Conservation (phyloP, 2,797 vertebrate genomes). For the Sternarchorhynchus goeldii region DNA sequence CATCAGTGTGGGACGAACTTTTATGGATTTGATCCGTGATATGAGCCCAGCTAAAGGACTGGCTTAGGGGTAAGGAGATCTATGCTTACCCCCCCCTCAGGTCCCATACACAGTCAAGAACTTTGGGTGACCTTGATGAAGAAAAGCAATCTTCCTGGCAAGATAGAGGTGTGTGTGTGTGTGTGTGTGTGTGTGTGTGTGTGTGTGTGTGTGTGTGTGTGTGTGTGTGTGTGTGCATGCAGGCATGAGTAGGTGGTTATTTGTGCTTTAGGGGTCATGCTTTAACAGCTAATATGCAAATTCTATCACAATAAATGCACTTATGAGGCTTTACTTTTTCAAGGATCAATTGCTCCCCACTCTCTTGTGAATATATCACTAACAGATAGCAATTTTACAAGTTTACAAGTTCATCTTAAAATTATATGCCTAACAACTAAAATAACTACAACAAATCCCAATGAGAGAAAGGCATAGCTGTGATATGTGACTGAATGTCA, state of each 20-base stretch:
- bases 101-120: constrained; percentile 54
- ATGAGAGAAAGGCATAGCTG: constrained; percentile 14
- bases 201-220: constrained; percentile 5
- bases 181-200: constrained; percentile 41
- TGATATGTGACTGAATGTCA: constrained; percentile 39
- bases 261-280: background rate
- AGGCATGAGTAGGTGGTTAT: background rate
- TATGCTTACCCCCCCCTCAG: constrained; percentile 21
- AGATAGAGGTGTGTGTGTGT: constrained; percentile 62
- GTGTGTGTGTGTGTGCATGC: too few relatives aligned
- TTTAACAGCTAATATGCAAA: too few relatives aligned
- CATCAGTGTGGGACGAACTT: constrained; percentile 45
- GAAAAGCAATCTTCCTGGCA: constrained; percentile 71
- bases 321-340: background rate
- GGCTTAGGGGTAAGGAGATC: constrained; percentile 47
- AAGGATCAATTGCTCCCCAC: background rate
- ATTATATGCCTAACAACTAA: constrained; percentile 7
- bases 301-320: too few relatives aligned
- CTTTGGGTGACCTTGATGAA: constrained; percentile 72
- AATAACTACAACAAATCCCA: constrained; percentile 22
- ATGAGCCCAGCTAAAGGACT: constrained; percentile 42
- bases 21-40: constrained; percentile 50
- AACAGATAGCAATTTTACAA: background rate
- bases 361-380: constrained; percentile 5
- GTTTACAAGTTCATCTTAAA: background rate